These are phyloP conservation scores for Festucalex cinctus DNA, from an alignment of 2,113 vertebrate species.

Conservation along the genomic window DNA sequence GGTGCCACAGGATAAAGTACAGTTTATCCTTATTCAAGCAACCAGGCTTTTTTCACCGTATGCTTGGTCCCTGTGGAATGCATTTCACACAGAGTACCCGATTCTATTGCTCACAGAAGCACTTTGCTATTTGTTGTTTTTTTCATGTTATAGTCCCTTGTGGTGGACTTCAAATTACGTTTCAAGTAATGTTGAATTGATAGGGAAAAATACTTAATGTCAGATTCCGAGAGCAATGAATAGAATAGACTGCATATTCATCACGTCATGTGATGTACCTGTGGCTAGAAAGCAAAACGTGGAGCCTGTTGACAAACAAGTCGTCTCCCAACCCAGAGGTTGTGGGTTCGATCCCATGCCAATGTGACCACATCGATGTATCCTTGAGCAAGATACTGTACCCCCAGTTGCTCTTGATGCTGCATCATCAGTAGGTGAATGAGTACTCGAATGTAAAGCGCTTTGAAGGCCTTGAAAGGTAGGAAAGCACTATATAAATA, in stretches of 20 bases:
- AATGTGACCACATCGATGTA: no score
- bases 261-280: neutral
- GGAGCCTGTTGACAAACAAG: no score
- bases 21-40: slow-evolving; percentile 1
- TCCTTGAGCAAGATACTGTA: no score
- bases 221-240: slow-evolving; percentile 1
- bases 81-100: neutral
- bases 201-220: neutral
- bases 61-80: neutral
- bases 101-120: neutral
- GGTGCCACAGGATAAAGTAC: neutral
- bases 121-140: neutral
- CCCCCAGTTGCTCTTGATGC: no score
- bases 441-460: no score
- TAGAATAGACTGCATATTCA: no score
- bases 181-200: neutral
- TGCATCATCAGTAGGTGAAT: no score
- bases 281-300: neutral
- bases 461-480: no score
- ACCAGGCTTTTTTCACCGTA: neutral
- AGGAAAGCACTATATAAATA: no score
- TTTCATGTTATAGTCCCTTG: neutral
- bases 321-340: no score
- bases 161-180: neutral
- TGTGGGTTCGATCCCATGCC: no score